Conservation (phyloP, 2,113 vertebrate species). For the Lasiurus cinereus region DNA sequence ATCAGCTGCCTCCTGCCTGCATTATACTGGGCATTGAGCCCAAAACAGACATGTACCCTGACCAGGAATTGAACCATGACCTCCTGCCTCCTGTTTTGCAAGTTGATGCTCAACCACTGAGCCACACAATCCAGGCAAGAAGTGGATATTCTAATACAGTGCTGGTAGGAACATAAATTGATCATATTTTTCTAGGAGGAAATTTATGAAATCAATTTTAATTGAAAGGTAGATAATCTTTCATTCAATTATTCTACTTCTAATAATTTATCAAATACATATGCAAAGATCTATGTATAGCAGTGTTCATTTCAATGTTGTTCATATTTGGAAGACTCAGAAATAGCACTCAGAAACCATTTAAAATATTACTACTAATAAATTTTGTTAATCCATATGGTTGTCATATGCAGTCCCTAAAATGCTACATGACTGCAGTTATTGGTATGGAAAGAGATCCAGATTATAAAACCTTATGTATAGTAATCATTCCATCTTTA, state of each 20-base stretch:
- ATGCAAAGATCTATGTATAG: background rate
- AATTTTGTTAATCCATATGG: background rate
- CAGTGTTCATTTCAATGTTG: background rate
- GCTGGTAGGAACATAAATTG: background rate
- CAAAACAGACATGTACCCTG: too few species aligned
- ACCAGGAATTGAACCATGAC: too few species aligned
- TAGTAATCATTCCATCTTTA: background rate
- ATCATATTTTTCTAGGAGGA: background rate
- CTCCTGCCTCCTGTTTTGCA: too few species aligned
- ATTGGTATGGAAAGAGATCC: background rate
- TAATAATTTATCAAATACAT: background rate
- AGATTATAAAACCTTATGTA: background rate
- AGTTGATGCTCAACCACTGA: too few species aligned
- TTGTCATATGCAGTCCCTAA: background rate
- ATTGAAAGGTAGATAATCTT: background rate
- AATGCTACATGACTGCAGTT: background rate
- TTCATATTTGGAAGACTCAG: background rate
- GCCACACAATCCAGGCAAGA: background rate
- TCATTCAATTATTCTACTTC: conserved; percentile 16
- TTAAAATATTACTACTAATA: background rate
- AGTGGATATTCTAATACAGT: background rate
- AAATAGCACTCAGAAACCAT: background rate
- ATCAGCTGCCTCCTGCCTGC: too few species aligned
- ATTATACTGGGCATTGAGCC: too few species aligned
- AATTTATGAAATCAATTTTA: conserved; percentile 15